phyloP scores from a whole-genome alignment of 1,140 invertebrate species.

The Aporrectodea caliginosa region DNA sequence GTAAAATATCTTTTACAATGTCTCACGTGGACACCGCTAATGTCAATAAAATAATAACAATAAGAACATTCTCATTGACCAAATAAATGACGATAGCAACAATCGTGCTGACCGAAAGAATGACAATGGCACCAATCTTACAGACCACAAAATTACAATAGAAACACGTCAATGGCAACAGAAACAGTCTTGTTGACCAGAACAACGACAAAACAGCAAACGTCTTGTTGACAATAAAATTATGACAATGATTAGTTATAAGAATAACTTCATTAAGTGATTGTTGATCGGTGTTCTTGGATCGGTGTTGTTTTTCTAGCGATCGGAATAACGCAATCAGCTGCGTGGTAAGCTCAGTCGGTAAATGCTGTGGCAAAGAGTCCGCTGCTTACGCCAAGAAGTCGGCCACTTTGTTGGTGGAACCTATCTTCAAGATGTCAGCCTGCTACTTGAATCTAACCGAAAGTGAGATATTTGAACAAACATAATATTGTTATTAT shows the following conservation, averaged over 20 bases:
- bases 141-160: not conserved
- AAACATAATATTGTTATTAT: not conserved
- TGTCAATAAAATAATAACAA: too few species aligned
- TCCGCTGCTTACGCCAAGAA: not conserved
- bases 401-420: not conserved
- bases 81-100: too few species aligned
- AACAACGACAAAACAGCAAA: not conserved
- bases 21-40: too few species aligned
- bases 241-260: too few species aligned
- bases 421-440: not conserved
- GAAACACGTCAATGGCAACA: not conserved
- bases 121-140: too few species aligned
- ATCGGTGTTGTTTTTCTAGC: not conserved
- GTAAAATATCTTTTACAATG: too few species aligned
- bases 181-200: not conserved
- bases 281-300: too few species aligned
- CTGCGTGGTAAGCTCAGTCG: not conserved
- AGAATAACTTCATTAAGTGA: not conserved
- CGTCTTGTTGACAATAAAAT: too few species aligned
- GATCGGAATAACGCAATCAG: not conserved
- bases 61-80: too few species aligned
- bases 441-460: not conserved
- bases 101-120: too few species aligned
- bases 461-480: not conserved
- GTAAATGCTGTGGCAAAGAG: not conserved